phyloP scores from a whole-genome alignment of 2,797 vertebrate genomes.

The Danionella dracula region DNA sequence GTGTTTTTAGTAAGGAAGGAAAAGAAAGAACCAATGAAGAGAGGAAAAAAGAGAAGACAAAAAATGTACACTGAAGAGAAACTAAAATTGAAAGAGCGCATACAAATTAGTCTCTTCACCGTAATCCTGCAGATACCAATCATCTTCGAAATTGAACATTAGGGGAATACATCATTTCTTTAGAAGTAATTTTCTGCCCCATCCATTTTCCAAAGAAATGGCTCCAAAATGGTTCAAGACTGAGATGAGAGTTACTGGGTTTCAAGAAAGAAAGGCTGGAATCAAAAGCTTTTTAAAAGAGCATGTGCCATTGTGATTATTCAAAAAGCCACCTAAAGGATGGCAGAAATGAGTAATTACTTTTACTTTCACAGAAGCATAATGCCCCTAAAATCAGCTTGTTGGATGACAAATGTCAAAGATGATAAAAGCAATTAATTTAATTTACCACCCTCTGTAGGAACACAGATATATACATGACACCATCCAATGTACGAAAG shows the following conservation, averaged over 20 bases:
- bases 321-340: constrained; percentile 18
- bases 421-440: background rate
- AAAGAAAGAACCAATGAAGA: constrained; percentile 26
- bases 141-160: constrained; percentile 59
- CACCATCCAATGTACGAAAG: background rate
- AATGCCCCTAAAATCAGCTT: background rate
- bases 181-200: constrained; percentile 56
- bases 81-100: constrained; percentile 44
- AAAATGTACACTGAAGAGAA: constrained; percentile 4
- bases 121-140: constrained; percentile 48
- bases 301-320: constrained; percentile 16
- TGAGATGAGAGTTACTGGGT: constrained; percentile 18
- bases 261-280: background rate
- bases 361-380: constrained; percentile 22
- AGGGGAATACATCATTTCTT: constrained; percentile 63
- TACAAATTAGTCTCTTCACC: constrained; percentile 31
- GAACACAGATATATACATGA: background rate
- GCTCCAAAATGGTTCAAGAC: constrained; percentile 50
- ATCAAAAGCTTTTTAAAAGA: constrained; percentile 14
- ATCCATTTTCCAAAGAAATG: constrained; percentile 41
- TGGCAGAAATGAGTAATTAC: constrained; percentile 28
- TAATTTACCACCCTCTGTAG: background rate
- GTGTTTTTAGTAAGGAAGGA: constrained; percentile 21
- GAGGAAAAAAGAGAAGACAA: constrained; percentile 36
- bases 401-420: constrained; percentile 5